Evolutionary conservation across 2,113 vertebrate genomes (phyloP).

Genomic region (Chamaetylas fuelleborni): DNA sequence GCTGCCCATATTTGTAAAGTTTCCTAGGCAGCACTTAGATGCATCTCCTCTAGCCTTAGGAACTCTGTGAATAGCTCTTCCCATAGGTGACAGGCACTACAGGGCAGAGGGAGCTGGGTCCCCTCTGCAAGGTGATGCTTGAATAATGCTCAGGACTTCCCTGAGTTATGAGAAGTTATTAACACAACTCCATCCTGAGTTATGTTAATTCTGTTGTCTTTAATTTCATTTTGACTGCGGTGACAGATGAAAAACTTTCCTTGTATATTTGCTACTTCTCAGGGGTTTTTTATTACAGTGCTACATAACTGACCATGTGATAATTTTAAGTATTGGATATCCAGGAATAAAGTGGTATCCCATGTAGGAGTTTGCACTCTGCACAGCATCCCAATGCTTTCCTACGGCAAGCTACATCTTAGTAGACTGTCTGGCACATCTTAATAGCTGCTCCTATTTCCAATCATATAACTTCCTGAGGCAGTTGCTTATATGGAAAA

Average conservation of each 20-base stretch:
- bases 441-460: neutral
- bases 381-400: neutral
- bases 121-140: neutral
- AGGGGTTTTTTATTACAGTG: neutral
- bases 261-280: neutral
- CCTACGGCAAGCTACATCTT: neutral
- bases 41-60: neutral
- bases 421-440: slow-evolving; percentile 1
- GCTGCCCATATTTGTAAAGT: neutral
- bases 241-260: neutral
- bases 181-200: neutral
- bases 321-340: neutral
- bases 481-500: slow-evolving; percentile 54
- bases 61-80: neutral
- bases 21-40: neutral
- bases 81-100: neutral
- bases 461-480: slow-evolving; percentile 42
- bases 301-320: neutral
- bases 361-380: neutral
- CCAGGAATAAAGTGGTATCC: neutral
- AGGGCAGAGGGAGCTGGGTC: neutral
- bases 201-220: neutral
- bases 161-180: no score
- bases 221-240: neutral
- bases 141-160: neutral